Evolutionary conservation across 1,140 invertebrate species (phyloP), one percentile per base, ranked within the genome.

Genomic region (Brachionus calyciflorus): DNA sequence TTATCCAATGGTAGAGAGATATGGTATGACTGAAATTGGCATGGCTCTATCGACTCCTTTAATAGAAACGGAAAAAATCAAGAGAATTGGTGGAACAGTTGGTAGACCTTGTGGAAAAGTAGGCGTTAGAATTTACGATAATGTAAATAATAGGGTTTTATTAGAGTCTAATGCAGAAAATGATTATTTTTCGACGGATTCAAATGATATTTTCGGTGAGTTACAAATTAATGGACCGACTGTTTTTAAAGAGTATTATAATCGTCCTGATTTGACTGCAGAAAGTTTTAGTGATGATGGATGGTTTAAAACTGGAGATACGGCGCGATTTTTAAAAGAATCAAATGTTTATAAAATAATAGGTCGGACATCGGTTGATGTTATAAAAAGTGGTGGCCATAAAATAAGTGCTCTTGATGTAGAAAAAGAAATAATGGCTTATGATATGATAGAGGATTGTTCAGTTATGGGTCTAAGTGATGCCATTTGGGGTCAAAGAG

Each of bases 11-110:
- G 83, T 95, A n/a, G 93, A 96, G 83, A 88, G 93, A 77, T 95
- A 94, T 84, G 93, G 93, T 14, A 94, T 94, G 92, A 91, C 92
- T 6, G 93, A 95, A 86, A 90, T 90, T 65, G 93, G 93, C 26
- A 92, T 95, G 90, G 90, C 90, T 30, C 84, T 95, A n/a, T 91
- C 91, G 14, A 93, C 93, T 85, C 88, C 90, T 0, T 88, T 93
- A 68, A n/a, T 65, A 5, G 46, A 73, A n/a, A 85, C 89, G 76
- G 90, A 73, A 37, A 28, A 79, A 73, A 82, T 87, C 79, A 84
- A 83, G 68, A 83, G 84, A 82, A 89, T 85, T 88, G 49, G 87
- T 85, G 92, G 91, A 33, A 88, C 86, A 78, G 90, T 94, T 78
- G 93, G 93, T 21, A 81, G 83, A 0, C 92, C 92, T 1, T 86